Evolutionary conservation across 1,140 invertebrate species (phyloP).

Genomic region (Ylistrum balloti): DNA sequence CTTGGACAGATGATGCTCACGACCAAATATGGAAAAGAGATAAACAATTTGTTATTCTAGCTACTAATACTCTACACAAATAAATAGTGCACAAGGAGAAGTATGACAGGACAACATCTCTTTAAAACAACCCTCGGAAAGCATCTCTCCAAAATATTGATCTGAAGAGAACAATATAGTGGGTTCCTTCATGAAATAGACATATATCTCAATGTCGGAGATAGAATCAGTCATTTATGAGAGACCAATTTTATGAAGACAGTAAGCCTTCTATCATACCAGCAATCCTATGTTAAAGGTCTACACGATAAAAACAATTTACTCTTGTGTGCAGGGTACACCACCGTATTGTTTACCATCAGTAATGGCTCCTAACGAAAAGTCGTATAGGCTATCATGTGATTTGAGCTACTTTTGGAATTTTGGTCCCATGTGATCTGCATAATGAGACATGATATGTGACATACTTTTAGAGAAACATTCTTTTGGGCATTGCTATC

Average conservation of each 20-base stretch:
- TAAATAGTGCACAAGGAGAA: neutral
- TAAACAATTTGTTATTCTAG: neutral
- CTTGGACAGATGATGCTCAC: neutral
- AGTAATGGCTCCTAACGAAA: neutral
- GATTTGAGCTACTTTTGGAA: neutral
- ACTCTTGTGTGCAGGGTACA: neutral
- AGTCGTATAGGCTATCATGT: neutral
- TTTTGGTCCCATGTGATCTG: neutral
- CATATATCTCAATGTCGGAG: neutral
- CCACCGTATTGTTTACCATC: neutral
- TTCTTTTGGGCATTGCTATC: neutral
- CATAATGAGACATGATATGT: neutral
- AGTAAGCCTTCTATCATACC: neutral
- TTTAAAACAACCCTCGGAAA: neutral
- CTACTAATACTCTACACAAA: neutral
- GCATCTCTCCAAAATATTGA: neutral
- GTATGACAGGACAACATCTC: neutral
- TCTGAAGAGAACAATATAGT: neutral
- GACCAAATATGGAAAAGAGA: neutral
- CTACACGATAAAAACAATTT: neutral
- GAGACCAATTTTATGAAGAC: neutral
- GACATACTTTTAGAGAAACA: neutral
- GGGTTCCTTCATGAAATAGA: neutral
- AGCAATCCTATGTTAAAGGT: conserved; percentile 17
- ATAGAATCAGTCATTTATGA: conserved; percentile 39